phyloP scores from a whole-genome alignment of 2,888 invertebrate species.

The Phymatocera aterrima region DNA sequence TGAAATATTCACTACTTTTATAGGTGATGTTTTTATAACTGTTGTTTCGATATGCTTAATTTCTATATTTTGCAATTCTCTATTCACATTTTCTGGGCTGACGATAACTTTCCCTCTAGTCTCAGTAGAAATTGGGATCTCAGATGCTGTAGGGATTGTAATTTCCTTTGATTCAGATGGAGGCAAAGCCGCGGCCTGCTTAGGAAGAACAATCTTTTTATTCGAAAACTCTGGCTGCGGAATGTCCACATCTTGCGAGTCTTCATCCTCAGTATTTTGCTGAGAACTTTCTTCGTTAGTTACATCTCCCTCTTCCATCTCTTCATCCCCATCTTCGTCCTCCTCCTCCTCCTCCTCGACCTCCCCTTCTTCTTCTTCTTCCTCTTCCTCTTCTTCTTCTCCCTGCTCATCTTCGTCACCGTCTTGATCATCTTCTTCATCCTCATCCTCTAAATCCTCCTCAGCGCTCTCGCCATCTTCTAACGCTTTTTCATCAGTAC shows the following conservation, averaged over 20 bases:
- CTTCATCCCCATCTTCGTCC: slow-evolving; percentile 53
- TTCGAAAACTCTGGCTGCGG: background rate
- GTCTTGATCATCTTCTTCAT: slow-evolving; percentile 54
- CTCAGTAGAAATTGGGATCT: background rate
- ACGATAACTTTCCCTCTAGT: background rate
- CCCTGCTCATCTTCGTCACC: slow-evolving; percentile 53
- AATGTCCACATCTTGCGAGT: slow-evolving; percentile 7
- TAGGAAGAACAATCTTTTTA: slow-evolving; percentile 14
- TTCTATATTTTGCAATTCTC: background rate
- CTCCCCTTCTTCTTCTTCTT: slow-evolving; percentile 58
- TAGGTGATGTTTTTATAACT: slow-evolving; percentile 69
- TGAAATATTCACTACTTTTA: slow-evolving; percentile 64
- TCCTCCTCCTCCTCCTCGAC: slow-evolving; percentile 48
- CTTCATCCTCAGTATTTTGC: slow-evolving; percentile 38
- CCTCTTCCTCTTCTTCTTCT: slow-evolving; percentile 48
- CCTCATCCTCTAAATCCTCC: slow-evolving; percentile 53
- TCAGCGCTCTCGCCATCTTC: slow-evolving; percentile 54
- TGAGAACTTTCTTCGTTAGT: slow-evolving; percentile 47
- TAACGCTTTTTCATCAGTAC: slow-evolving; percentile 60
- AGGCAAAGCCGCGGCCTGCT: background rate
- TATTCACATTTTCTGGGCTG: background rate
- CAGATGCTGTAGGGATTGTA: background rate
- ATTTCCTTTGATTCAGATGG: background rate
- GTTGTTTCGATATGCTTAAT: slow-evolving; percentile 69
- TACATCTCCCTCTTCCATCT: slow-evolving; percentile 42